Conservation (phyloP, 2,888 invertebrate genomes). For the Seira sanloemensis region DNA sequence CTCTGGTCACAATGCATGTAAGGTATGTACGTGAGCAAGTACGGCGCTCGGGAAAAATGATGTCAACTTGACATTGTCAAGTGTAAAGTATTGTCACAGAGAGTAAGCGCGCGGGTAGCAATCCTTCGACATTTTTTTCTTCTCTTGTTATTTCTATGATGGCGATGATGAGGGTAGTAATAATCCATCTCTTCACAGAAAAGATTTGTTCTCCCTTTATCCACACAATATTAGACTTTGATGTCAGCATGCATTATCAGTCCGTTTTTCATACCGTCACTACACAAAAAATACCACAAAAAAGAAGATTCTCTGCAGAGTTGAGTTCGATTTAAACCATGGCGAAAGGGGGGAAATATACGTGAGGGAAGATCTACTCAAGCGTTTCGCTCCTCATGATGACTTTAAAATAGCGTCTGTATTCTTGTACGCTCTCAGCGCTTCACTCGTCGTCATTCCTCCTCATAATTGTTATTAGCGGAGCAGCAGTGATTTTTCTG, state of each 20-base stretch:
- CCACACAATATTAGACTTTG: not conserved
- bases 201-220: not conserved
- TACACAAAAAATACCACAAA: not conserved
- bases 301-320: not conserved
- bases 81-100: slow-evolving; percentile 15
- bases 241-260: slow-evolving; percentile 4
- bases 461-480: slow-evolving; percentile 7
- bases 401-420: not conserved
- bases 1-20: no score
- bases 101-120: slow-evolving; percentile 5
- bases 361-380: not conserved
- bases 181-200: not conserved
- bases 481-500: not conserved
- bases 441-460: not conserved
- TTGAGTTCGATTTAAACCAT: not conserved
- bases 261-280: not conserved
- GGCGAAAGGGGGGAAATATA: not conserved
- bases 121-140: not conserved
- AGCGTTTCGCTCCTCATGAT: not conserved
- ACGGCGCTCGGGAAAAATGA: not conserved
- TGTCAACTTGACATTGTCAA: no score
- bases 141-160: no score
- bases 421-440: not conserved
- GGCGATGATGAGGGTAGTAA: not conserved
- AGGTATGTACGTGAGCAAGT: no score